Conservation (phyloP, 2,113 vertebrate species). For the Petrocephalus microphthalmus region DNA sequence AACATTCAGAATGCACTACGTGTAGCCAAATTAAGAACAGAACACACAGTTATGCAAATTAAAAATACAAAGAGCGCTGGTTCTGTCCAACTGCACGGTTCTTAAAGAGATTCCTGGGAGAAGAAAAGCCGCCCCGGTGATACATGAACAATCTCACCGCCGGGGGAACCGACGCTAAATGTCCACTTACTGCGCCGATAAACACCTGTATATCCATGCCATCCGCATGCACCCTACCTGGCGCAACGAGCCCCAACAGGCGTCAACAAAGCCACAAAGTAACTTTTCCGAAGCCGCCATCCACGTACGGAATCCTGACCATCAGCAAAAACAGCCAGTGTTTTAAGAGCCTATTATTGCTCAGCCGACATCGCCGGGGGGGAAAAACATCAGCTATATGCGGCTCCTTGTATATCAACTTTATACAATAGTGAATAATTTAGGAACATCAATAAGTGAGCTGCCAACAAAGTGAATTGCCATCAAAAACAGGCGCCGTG, state of each 20-base stretch:
- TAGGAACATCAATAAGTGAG: slow-evolving; percentile 34
- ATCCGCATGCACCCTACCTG: neutral
- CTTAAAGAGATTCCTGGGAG: neutral
- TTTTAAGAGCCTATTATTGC: neutral
- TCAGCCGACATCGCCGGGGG: neutral
- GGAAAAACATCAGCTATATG: neutral
- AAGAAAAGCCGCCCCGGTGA: neutral
- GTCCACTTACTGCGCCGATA: neutral
- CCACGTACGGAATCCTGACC: neutral
- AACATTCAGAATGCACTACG: neutral
- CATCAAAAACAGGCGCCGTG: slow-evolving; percentile 29
- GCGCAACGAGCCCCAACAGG: neutral
- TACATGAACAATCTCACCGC: neutral
- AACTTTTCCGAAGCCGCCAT: neutral
- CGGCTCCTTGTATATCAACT: neutral
- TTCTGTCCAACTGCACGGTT: neutral
- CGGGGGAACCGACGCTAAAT: neutral
- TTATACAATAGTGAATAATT: slow-evolving; percentile 36
- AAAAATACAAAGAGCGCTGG: neutral
- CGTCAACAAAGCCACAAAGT: neutral
- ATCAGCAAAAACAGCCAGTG: neutral
- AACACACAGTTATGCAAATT: neutral
- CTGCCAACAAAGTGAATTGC: slow-evolving; percentile 35
- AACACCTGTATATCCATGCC: neutral
- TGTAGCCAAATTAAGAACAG: neutral